Evolutionary conservation across 2,797 vertebrate genomes (phyloP).

Genomic region (Geotria australis): DNA sequence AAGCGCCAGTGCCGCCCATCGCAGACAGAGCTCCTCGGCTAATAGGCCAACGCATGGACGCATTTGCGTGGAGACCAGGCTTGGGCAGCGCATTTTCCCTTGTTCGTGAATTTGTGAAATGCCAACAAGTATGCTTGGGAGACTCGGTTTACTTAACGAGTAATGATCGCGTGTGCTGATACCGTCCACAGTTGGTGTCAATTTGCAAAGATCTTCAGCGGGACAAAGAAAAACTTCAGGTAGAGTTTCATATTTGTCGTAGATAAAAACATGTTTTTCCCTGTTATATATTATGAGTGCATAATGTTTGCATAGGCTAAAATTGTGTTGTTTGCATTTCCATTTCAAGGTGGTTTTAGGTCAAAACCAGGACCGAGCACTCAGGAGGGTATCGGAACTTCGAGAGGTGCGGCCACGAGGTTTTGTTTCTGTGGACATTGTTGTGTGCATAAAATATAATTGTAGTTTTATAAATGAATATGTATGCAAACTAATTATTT

Average conservation of each 20-base stretch:
- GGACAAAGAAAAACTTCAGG: conserved; percentile 88
- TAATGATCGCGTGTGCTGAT: neutral
- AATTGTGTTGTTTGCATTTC: neutral
- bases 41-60: too few species aligned
- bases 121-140: neutral
- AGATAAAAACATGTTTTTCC: neutral
- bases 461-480: neutral
- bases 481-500: neutral
- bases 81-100: neutral
- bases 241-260: conserved; percentile 8
- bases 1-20: conserved; percentile 1
- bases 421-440: neutral
- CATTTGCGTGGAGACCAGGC: neutral
- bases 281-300: neutral
- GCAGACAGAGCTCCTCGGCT: too few species aligned
- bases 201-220: conserved; percentile 46
- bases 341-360: conserved; percentile 39
- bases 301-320: too few species aligned
- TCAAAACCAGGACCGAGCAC: conserved; percentile 84
- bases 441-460: neutral
- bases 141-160: neutral
- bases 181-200: conserved; percentile 31
- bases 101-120: neutral
- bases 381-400: conserved; percentile 71
- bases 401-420: conserved; percentile 28